phyloP scores from a whole-genome alignment of 2,797 vertebrate species.

The Eidolon dupreanum region DNA sequence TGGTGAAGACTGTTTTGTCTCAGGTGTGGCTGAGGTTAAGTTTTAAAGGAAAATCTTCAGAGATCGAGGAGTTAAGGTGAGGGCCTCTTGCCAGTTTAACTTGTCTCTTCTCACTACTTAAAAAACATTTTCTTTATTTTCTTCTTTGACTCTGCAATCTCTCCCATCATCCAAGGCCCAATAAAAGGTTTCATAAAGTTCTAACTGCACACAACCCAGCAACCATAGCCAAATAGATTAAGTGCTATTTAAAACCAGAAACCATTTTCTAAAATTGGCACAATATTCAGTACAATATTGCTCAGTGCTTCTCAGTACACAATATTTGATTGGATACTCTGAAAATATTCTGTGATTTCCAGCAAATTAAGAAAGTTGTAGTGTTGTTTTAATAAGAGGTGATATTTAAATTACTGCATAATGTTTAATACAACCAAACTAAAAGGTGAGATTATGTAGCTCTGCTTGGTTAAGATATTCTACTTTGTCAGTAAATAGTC shows the following conservation, averaged over 20 bases:
- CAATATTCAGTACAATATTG: not conserved
- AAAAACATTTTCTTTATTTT: not conserved
- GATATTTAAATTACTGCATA: not conserved
- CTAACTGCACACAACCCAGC: not conserved
- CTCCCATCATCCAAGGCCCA: not conserved
- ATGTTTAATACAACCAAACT: not conserved
- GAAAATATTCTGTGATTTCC: not conserved
- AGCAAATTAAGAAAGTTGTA: not conserved
- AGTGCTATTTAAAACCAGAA: not conserved
- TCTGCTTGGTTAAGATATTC: not conserved
- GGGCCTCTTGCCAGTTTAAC: not conserved
- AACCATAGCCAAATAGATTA: not conserved
- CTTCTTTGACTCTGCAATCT: not conserved
- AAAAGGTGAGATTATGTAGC: not conserved
- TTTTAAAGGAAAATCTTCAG: not conserved
- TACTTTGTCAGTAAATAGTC: not conserved
- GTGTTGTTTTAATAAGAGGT: not conserved
- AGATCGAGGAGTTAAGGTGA: not conserved
- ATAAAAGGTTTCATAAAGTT: not conserved
- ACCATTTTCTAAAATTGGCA: constrained; percentile 3
- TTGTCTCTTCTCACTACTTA: not conserved
- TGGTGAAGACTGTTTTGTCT: not conserved
- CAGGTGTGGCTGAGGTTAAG: not conserved
- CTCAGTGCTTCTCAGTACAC: not conserved
- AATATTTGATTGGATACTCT: not conserved